Base-by-base conservation (phyloP, 1,140 invertebrate species). In the Megathymus violae region DNA sequence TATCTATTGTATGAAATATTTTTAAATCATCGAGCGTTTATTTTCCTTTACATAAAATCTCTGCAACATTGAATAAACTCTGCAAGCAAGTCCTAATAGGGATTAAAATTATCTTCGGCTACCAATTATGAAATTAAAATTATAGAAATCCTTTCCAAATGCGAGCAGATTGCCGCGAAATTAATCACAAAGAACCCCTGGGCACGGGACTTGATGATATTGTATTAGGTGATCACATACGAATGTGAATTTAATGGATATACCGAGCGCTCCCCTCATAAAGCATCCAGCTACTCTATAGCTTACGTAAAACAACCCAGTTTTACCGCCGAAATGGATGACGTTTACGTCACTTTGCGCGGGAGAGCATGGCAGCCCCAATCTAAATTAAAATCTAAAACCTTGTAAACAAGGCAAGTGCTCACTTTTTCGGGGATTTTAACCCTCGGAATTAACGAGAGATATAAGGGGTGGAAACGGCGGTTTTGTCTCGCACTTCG, bases 321-420 rank as follows among this genome's bases (percentile, higher is more conserved):
- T 77, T 78, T 67, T 67, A 62, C 64, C 73, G 67, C 52, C 60
- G 62, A 54, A 56, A 47, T 43, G 44, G 19, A 0, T 67, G 76
- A 59, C 80, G 63, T 71, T 83, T 88, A 82, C 70, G 83, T 68
- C 78, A 66, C 76, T 88, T 77, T 52, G 72, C 54, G 34, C 52
- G 63, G 50, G 13, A 61, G 66, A 40, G 25, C 13, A 63, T 62
- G 36, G 40, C 72, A 43, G 86, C 89, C 89, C 91, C 88, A 91
- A 92, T 92, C 91, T 92, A 92, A 92, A 92, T 92, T 92, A 91
- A 92, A 92, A 92, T 92, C 91, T 92, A 92, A 91, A 92, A 89
- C 91, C 90, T 91, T 92, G 91, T 92, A 91, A 91, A 92, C 91
- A 92, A 92, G 91, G 81, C 90, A 91, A 92, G 91, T 91, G 91